phyloP scores from a whole-genome alignment of 2,888 invertebrate species.

The Drosophila yooni region DNA sequence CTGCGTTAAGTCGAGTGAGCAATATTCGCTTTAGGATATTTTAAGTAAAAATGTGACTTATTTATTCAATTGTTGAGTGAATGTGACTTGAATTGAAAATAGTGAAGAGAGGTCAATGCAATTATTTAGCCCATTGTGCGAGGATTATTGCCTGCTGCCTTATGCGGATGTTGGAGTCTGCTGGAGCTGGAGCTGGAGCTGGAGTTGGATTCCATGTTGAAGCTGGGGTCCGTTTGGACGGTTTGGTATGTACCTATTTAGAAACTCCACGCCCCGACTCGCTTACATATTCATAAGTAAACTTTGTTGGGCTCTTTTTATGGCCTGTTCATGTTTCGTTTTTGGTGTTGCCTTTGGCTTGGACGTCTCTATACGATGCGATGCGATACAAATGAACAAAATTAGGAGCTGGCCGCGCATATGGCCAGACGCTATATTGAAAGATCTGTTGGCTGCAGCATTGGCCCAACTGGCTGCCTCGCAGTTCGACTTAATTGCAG shows the following conservation, averaged over 20 bases:
- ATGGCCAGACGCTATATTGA: constrained; percentile 72
- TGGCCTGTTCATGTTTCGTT: constrained; percentile 59
- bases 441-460: constrained; percentile 22
- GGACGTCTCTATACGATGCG: constrained; percentile 62
- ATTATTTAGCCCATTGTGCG: constrained; percentile 38
- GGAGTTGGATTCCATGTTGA: background rate
- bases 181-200: constrained; percentile 6
- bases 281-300: constrained; percentile 76
- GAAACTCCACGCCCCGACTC: constrained; percentile 57
- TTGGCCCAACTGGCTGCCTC: constrained; percentile 20
- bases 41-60: background rate
- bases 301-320: constrained; percentile 60
- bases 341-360: constrained; percentile 46
- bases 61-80: background rate
- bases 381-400: constrained; percentile 23
- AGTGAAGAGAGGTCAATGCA: background rate
- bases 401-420: constrained; percentile 66
- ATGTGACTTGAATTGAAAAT: background rate
- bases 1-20: background rate
- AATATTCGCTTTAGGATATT: background rate
- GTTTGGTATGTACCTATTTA: constrained; percentile 51
- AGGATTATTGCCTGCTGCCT: constrained; percentile 44
- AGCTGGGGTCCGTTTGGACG: constrained; percentile 19
- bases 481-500: constrained; percentile 51
- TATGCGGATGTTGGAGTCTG: constrained; percentile 30